Percentiles rank a stretch among this genome's conserved stretches.
These are phyloP conservation scores for Sarcophaga rosellei DNA, from an alignment of 2,888 invertebrate species.

Conservation along the genomic window DNA sequence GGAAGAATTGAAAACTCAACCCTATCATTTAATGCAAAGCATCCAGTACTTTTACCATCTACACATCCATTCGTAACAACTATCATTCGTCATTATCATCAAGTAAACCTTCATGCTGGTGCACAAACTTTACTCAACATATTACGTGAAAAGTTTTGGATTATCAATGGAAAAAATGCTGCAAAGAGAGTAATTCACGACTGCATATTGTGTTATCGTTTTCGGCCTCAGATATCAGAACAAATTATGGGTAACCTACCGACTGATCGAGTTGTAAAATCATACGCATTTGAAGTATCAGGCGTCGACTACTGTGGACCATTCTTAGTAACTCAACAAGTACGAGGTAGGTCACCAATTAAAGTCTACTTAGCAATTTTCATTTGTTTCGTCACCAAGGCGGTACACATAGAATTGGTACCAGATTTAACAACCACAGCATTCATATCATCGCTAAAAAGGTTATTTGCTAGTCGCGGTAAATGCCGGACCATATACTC, in stretches of 20 bases:
- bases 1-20: neutral
- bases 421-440: slow-evolving; percentile 12
- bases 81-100: slow-evolving; percentile 5
- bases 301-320: neutral
- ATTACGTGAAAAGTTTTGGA: too few species aligned
- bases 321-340: slow-evolving; percentile 13
- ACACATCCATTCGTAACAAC: slow-evolving; percentile 22
- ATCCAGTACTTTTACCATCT: slow-evolving; percentile 11
- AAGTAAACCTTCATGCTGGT: slow-evolving; percentile 16
- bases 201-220: neutral
- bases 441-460: neutral
- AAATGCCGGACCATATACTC: slow-evolving; percentile 19
- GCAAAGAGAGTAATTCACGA: too few species aligned
- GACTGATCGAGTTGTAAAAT: too few species aligned
- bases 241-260: too few species aligned
- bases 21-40: slow-evolving; percentile 10
- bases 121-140: neutral
- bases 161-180: too few species aligned
- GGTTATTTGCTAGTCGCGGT: slow-evolving; percentile 24
- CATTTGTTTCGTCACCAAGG: slow-evolving; percentile 36
- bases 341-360: slow-evolving; percentile 2
- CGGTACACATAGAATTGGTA: neutral
- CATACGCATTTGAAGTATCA: slow-evolving; percentile 6
- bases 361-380: slow-evolving; percentile 30
- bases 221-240: neutral